These are phyloP conservation scores for Aphidius ervi DNA, from an alignment of 1,140 invertebrate genomes.

Conservation along the genomic window DNA sequence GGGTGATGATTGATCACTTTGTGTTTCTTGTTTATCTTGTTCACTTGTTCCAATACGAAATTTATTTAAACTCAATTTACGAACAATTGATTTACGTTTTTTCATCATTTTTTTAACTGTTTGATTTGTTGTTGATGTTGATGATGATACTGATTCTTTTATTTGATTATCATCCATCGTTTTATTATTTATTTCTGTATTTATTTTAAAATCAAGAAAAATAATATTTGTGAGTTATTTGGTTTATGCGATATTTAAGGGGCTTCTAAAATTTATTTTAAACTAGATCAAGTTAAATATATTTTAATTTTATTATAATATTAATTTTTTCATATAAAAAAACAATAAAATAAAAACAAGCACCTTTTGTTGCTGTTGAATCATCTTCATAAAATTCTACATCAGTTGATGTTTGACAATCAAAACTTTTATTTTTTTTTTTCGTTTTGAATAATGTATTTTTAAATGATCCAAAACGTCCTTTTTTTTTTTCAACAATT, in stretches of 20 bases:
- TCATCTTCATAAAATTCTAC: conserved; percentile 9
- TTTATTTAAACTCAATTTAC: conserved; percentile 44
- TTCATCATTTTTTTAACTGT: conserved; percentile 32
- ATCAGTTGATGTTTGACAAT: conserved; percentile 23
- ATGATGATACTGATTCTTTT: conserved; percentile 2
- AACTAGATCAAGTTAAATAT: not conserved
- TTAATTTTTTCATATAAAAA: not conserved
- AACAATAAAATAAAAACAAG: no score
- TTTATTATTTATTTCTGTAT: conserved; percentile 10
- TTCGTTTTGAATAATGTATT: conserved; percentile 42
- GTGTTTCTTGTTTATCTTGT: conserved; percentile 39
- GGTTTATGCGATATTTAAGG: not conserved
- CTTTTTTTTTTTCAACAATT: conserved; percentile 38
- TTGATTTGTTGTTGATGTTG: conserved; percentile 21
- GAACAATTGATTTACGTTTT: conserved; percentile 37
- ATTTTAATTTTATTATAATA: not conserved
- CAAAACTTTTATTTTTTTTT: conserved; percentile 25
- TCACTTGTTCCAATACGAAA: conserved; percentile 39
- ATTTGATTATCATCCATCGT: not conserved
- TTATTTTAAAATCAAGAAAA: not conserved
- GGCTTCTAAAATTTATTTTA: conserved; percentile 23
- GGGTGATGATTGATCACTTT: conserved; percentile 42
- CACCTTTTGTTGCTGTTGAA: not conserved
- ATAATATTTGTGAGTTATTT: not conserved
- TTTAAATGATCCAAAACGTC: conserved; percentile 39